Base-by-base conservation (phyloP, 1,140 invertebrate genomes). In the Mactra quadrangularis region DNA sequence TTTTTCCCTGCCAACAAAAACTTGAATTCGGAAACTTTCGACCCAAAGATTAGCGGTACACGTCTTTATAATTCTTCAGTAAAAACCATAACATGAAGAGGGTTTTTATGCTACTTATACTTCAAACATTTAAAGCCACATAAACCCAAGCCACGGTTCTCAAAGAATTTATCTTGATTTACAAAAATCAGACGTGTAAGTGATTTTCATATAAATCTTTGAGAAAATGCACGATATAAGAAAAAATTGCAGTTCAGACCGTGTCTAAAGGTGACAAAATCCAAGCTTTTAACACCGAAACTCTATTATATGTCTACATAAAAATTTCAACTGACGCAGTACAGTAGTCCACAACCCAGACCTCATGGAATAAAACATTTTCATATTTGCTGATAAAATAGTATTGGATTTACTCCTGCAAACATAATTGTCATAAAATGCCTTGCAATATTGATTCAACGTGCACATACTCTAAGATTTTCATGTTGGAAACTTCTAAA, bases 381-480 rank as follows among this genome's bases (percentile, higher is more conserved):
- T 9, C 25, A n/a, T 27, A 55, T 27, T n/a, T 6, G 19, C 64
- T 47, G 64, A 68, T 68, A 68, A 68, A 41, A 33, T 15, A 27
- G 64, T 50, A 50, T 68, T 31, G 25, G 47, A 68, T 50, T 68
- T 41, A 50, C 41, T 68, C 47, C 27, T 45, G 35, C 33, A 68
- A 47, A 68, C 38, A 68, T 68, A 68, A 68, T 50, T 47, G 64
- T 50, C 41, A 41, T 68, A 47, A 68, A 68, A 45, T 68, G 7
- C 3, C 64, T 3, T 38, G 15, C 17, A 41, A 50, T 68, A 41
- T 25, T 41, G 25, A 50, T 50, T 15, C 9, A 50, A 47, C 45
- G 22, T 50, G 35, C 64, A 45, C n/a, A 50, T 29, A 68, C 45
- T 11, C 29, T 41, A 31, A 25, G 38, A 17, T 50, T 25, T 45